Evolutionary conservation across 2,113 vertebrate genomes (phyloP).

Genomic region (Amia ocellicauda): DNA sequence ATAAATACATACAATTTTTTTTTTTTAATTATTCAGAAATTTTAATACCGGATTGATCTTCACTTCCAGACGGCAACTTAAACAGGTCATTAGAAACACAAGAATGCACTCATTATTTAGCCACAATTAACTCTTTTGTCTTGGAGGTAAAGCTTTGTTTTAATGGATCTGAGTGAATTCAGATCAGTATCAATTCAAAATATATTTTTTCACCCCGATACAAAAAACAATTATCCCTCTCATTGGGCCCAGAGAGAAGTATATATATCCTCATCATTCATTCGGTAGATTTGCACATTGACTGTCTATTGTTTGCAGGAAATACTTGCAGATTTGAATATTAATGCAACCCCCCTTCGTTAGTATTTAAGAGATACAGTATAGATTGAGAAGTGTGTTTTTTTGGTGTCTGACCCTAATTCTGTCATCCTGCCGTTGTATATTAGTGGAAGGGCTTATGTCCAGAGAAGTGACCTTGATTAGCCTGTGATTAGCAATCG

Average conservation of each 20-base stretch:
- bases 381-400: background rate
- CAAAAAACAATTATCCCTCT: constrained; percentile 10
- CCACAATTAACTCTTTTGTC: constrained; percentile 4
- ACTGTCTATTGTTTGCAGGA: constrained; percentile 4
- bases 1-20: too few species aligned
- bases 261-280: constrained; percentile 15
- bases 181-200: constrained; percentile 6
- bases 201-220: background rate
- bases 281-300: background rate
- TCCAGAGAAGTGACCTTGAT: too few species aligned
- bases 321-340: background rate
- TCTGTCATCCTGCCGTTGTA: too few species aligned
- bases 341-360: constrained; percentile 3
- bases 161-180: constrained; percentile 11
- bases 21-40: too few species aligned
- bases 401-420: background rate
- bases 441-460: too few species aligned
- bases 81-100: constrained; percentile 1
- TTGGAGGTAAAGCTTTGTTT: background rate
- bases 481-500: too few species aligned
- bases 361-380: background rate
- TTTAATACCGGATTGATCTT: too few species aligned
- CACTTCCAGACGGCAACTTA: background rate
- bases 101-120: background rate
- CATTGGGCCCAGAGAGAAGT: background rate